A percentile compares a stretch with the other conserved stretches of the same genome.
Evolutionary conservation across 2,797 vertebrate genomes (phyloP).

Genomic region (Jordanella pulchra): DNA sequence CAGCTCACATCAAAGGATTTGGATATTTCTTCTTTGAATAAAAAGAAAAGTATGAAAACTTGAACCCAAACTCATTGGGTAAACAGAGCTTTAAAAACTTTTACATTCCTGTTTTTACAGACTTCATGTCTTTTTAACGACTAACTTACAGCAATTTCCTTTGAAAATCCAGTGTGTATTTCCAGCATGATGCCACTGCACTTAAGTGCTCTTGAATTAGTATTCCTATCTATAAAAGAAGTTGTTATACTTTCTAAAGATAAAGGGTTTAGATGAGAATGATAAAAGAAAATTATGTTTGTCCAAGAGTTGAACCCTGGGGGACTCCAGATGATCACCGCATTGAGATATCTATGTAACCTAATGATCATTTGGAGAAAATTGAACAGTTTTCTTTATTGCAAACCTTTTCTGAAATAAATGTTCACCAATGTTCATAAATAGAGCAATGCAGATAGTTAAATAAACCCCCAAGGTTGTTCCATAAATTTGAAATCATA

Average conservation of each 20-base stretch:
- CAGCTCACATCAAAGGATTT: too few species aligned
- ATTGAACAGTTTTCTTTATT: not conserved
- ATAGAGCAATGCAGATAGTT: not conserved
- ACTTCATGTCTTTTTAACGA: too few species aligned
- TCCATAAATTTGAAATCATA: not conserved
- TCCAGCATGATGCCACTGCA: too few species aligned
- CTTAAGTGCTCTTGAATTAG: too few species aligned
- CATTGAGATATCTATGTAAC: not conserved
- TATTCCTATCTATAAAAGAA: not conserved
- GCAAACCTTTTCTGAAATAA: not conserved
- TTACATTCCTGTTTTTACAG: too few species aligned
- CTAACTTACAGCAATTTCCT: too few species aligned
- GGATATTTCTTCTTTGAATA: too few species aligned
- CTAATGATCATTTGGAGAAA: not conserved
- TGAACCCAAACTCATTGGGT: too few species aligned
- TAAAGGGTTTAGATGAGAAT: not conserved
- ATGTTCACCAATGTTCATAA: not conserved
- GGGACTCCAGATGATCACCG: not conserved
- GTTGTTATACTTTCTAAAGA: not conserved
- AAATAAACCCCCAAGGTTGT: not conserved
- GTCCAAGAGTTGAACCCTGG: not conserved
- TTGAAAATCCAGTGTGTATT: too few species aligned
- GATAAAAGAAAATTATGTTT: not conserved
- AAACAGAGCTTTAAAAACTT: too few species aligned
- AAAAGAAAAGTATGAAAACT: too few species aligned